Base-by-base conservation (phyloP, 2,113 vertebrate genomes). In the Dipodomys ordii region DNA sequence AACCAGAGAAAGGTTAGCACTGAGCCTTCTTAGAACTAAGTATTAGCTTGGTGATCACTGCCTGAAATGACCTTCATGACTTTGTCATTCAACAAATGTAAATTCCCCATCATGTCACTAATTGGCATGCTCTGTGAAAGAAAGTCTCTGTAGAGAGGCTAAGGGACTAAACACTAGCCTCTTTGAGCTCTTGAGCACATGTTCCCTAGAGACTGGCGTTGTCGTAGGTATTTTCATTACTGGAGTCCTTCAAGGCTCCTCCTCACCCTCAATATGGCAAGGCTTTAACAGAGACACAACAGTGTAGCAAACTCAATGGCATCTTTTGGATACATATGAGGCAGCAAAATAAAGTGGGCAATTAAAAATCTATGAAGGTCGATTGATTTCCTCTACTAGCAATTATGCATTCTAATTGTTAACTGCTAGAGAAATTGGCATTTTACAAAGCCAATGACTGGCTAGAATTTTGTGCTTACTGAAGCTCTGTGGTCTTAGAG, bases 351-450 rank as follows among this genome's bases (percentile, higher is more conserved):
- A 86, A 96, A 97, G 92, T 84, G 76, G 57, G 65, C 92, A 95
- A 96, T 86, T 93, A 95, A 96, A 96, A 96, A 96, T 96, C 95
- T 93, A 93, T 93, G 90, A 74, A 84, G 82, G 64, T 88, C 18
- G 0, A 96, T 74, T 94, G 96, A 96, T 95, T 96, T 96, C 80
- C 88, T 92, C 79, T 94, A 69, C 30, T 67, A 90, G 86, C 44
- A 96, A 96, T 97, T 96, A 95, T 92, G 85, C 86, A 67, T 93
- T 92, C 90, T 95, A 95, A 96, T 95, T 95, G 88, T 93, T 97
- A 92, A 87, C 76, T 94, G 69, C 96, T 91, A 57, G 62, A 94
- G 30, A 25, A 95, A 93, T 78, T 96, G 93, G 88, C 93, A 96
- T 96, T 96, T 95, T 74, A 88, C 53, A 82, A 67, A 94, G 90